Percentiles rank a stretch among this genome's conserved stretches.
Conservation (phyloP, 2,797 vertebrate genomes). For the Todus mexicanus region DNA sequence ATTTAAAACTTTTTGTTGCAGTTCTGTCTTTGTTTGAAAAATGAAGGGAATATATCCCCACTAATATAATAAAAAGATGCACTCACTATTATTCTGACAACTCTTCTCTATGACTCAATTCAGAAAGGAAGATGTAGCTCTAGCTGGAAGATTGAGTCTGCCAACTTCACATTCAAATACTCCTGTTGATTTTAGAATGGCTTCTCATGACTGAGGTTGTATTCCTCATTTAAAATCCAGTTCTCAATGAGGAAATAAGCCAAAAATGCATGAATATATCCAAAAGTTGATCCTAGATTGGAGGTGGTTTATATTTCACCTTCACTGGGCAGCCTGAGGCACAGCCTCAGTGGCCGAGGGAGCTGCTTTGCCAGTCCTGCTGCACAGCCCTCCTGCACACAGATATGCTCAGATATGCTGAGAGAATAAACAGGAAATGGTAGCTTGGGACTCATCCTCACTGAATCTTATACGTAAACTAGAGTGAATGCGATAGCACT, state of each 20-base stretch:
- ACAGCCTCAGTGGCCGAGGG: accelerated
- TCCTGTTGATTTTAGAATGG: neutral
- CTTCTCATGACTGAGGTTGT: accelerated
- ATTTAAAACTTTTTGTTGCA: neutral
- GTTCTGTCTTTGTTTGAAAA: neutral
- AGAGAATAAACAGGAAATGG: neutral
- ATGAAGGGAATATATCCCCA: neutral
- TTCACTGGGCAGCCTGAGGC: neutral
- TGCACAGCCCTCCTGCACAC: too few species aligned
- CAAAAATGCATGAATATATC: neutral
- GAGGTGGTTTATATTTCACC: neutral
- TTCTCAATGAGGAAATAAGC: neutral
- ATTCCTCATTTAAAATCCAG: neutral
- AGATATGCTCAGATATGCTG: neutral
- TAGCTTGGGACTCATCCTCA: neutral
- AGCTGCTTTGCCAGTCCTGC: neutral
- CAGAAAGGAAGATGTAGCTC: neutral
- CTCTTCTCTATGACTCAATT: neutral
- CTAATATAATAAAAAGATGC: neutral
- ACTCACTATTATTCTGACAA: neutral
- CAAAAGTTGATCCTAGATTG: neutral
- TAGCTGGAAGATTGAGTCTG: neutral
- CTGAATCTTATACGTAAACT: neutral
- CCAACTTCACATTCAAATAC: neutral
- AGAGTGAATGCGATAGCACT: neutral